phyloP scores from a whole-genome alignment of 2,797 vertebrate genomes.

The Acanthurus lineatus region DNA sequence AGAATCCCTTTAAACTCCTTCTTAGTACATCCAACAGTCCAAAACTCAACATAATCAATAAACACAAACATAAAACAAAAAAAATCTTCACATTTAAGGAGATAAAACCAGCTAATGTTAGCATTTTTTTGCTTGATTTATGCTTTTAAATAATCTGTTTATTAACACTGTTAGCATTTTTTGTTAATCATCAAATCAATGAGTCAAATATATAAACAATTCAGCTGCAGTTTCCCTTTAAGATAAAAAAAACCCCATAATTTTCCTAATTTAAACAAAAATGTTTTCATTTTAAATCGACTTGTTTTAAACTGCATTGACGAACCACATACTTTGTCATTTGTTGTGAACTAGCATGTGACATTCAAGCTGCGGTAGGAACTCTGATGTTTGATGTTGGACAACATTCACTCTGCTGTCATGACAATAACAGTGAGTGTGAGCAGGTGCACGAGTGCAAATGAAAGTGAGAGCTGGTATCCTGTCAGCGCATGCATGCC shows the following conservation, averaged over 20 bases:
- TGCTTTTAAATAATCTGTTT: background rate
- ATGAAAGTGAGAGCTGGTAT: constrained; percentile 63
- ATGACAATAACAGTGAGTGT: constrained; percentile 50
- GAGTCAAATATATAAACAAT: background rate
- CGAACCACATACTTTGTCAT: background rate
- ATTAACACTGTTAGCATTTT: background rate
- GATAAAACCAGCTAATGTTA: background rate
- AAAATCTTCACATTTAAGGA: background rate
- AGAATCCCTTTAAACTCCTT: background rate
- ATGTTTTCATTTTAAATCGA: background rate
- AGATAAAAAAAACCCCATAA: background rate
- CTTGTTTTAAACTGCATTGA: background rate
- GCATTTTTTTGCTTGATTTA: background rate
- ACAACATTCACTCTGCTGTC: constrained; percentile 8
- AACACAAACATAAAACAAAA: background rate
- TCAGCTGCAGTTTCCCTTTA: background rate
- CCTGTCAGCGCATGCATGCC: constrained; percentile 42
- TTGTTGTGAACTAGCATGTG: background rate
- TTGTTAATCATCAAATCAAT: background rate
- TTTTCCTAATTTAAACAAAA: background rate
- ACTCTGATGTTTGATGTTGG: constrained; percentile 11
- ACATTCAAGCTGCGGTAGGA: constrained; percentile 23
- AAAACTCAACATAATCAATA: background rate
- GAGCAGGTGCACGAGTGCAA: constrained; percentile 62
- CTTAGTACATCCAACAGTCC: background rate